Percentiles rank a stretch among this genome's conserved stretches.
These are phyloP conservation scores for Rhamphomyia laevipes DNA, from an alignment of 2,888 invertebrate genomes.

Conservation along the genomic window DNA sequence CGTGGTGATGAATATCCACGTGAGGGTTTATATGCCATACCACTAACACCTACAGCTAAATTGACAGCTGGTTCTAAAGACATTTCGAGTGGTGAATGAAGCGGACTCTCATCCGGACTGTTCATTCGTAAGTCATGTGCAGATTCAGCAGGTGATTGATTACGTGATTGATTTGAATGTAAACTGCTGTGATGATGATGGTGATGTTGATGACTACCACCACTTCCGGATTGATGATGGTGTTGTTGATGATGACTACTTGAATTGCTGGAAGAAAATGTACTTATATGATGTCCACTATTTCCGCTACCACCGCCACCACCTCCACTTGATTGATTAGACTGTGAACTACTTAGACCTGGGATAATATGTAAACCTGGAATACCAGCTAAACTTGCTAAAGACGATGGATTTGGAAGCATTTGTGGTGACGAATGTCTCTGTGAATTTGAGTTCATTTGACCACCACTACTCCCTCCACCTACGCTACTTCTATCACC, in stretches of 20 bases:
- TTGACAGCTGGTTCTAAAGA: slow-evolving; percentile 45
- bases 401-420: slow-evolving; percentile 22
- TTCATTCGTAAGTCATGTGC: slow-evolving; percentile 36
- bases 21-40: slow-evolving; percentile 51
- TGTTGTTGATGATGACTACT: neutral
- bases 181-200: slow-evolving; percentile 16
- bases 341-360: slow-evolving; percentile 9
- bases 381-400: slow-evolving; percentile 18
- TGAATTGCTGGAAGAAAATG: neutral
- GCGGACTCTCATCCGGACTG: slow-evolving; percentile 48
- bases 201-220: slow-evolving; percentile 8
- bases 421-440: slow-evolving; percentile 15
- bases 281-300: neutral
- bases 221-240: neutral
- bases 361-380: slow-evolving; percentile 19
- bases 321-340: slow-evolving; percentile 1
- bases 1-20: slow-evolving; percentile 43
- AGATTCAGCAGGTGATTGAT: slow-evolving; percentile 38
- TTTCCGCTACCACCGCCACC: slow-evolving; percentile 2
- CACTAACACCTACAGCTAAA: slow-evolving; percentile 40
- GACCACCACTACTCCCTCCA: slow-evolving; percentile 17
- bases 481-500: slow-evolving; percentile 6
- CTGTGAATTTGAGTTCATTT: slow-evolving; percentile 18
- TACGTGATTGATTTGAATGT: slow-evolving; percentile 21
- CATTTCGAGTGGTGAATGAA: slow-evolving; percentile 52